Evolutionary conservation across 2,797 vertebrate species (phyloP).

Genomic region (Hydrophis major): DNA sequence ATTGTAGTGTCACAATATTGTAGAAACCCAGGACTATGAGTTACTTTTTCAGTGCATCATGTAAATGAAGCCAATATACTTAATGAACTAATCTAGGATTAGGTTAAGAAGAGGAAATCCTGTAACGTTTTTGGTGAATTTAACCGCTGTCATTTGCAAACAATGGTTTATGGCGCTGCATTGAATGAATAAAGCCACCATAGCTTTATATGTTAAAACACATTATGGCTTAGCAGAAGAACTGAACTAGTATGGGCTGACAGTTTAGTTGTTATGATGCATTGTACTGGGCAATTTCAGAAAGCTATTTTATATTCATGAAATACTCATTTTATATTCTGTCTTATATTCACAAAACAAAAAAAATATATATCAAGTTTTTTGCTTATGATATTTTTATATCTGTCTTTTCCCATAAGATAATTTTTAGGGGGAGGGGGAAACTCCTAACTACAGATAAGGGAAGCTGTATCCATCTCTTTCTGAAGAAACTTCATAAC

Average conservation of each 20-base stretch:
- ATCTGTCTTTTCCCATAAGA: background rate
- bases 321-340: background rate
- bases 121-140: background rate
- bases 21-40: background rate
- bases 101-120: background rate
- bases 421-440: background rate
- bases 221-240: background rate
- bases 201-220: background rate
- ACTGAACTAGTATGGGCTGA: background rate
- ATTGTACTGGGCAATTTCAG: background rate
- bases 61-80: background rate
- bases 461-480: conserved; percentile 3
- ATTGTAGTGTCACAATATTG: background rate
- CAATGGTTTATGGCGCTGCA: background rate
- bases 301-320: background rate
- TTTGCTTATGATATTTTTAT: background rate
- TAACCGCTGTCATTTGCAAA: background rate
- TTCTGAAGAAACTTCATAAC: background rate
- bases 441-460: background rate
- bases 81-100: background rate
- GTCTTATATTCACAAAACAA: background rate
- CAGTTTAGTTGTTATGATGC: background rate
- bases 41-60: background rate
- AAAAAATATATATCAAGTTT: background rate
- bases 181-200: background rate